These are phyloP conservation scores for Morpho achilles DNA, from an alignment of 2,888 invertebrate species.

Conservation along the genomic window DNA sequence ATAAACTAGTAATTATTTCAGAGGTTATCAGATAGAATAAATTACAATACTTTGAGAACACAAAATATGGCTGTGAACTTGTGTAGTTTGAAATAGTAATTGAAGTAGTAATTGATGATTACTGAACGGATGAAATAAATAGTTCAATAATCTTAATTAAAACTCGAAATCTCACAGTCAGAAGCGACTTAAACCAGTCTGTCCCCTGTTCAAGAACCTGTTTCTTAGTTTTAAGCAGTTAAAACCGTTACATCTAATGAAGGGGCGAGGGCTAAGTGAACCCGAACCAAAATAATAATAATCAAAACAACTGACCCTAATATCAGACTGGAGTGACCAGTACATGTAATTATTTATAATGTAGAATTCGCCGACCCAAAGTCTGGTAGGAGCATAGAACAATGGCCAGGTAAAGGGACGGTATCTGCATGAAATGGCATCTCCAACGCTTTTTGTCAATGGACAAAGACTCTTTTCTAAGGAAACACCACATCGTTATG, in stretches of 20 bases:
- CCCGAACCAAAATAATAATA: slow-evolving; percentile 60
- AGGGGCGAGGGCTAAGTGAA: slow-evolving; percentile 73
- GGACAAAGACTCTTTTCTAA: slow-evolving; percentile 75
- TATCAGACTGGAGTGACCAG: slow-evolving; percentile 61
- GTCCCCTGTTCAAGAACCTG: slow-evolving; percentile 67
- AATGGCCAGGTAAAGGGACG: slow-evolving; percentile 71
- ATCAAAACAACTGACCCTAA: slow-evolving; percentile 71
- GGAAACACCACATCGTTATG: slow-evolving; percentile 78
- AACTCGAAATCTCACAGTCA: slow-evolving; percentile 67
- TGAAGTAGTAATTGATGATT: no score
- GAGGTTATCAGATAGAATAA: no score
- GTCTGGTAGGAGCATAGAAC: slow-evolving; percentile 71
- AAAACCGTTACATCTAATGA: slow-evolving; percentile 79
- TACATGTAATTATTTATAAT: slow-evolving; percentile 72
- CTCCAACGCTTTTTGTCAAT: slow-evolving; percentile 73
- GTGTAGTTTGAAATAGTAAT: no score
- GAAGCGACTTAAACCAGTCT: slow-evolving; percentile 62
- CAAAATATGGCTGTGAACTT: no score
- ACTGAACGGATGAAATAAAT: no score
- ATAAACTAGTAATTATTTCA: no score
- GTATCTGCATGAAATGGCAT: slow-evolving; percentile 69
- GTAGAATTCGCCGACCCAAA: slow-evolving; percentile 63
- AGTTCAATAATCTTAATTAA: slow-evolving; percentile 46
- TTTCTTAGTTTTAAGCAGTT: slow-evolving; percentile 77
- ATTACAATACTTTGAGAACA: no score